Evolutionary conservation across 2,888 invertebrate species (phyloP), one percentile per base, ranked within the genome.

Genomic region (Arrhopalites spinosus): DNA sequence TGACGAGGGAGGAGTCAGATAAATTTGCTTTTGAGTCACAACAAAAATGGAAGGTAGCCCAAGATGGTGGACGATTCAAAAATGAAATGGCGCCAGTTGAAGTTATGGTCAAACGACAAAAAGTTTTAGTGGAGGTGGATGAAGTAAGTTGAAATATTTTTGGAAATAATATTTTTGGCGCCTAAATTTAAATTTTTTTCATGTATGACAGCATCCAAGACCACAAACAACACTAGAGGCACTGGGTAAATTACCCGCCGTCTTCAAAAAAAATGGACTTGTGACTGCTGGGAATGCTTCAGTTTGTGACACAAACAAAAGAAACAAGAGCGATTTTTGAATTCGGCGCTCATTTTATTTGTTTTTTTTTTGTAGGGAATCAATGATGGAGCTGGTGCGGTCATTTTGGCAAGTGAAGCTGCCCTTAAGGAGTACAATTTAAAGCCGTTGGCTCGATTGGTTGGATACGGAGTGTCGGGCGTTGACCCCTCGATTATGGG

Each of bases 321-420:
- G 2, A 53, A 53, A 8, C 53, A 53, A 11, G 15, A 53, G 5
- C 20, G 3, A 17, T 53, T 2, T 3, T 53, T 53, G 20, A 53
- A 20, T 53, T n/a, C n/a, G 17, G 53, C 53, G n/a, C n/a, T n/a
- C n/a, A n/a, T n/a, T n/a, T n/a, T n/a, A n/a, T n/a, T n/a, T n/a
- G n/a, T n/a, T n/a, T n/a, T n/a, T n/a, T n/a, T n/a, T 53, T 5
- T 53, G 15, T 84, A 95, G 94, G 98, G 98, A 79, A 92, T 99
- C 83, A 93, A 93, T 84, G 99, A 99, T 87, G 99, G 99, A n/a
- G 98, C 98, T 0, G 95, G 93, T 2, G 93, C 96, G 29, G 87
- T 99, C 1, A 88, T 99, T 20, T 85, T 99, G 69, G 97, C 98
- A 47, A 93, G 92, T 83, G 98, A 98, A 86, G 93, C 91, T 77